Evolutionary conservation across 2,797 vertebrate species (phyloP), one percentile per base, ranked within the genome.

Genomic region (Dendrocincla fuliginosa): DNA sequence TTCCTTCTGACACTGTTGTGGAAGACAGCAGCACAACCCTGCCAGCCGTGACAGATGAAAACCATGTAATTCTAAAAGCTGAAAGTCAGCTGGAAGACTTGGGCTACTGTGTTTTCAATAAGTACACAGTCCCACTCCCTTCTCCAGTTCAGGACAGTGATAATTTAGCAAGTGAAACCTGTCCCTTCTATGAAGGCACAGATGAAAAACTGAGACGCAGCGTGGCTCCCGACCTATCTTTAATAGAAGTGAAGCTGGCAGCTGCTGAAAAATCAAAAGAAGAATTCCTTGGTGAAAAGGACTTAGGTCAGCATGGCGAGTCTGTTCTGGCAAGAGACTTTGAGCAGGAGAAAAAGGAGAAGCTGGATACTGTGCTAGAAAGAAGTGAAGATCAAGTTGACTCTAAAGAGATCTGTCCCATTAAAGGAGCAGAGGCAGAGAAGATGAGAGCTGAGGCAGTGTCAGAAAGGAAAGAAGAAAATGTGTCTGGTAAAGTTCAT

Each of bases 31-130:
- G 97, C n/a, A 61, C 89, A 52, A 67, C 78, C 32, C 92, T 98
- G 87, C 90, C 96, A 32, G 89, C 97, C 33, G 77, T 97, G 46
- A 89, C 96, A 11, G 98, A 98, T 57, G 98, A 98, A 78, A 98
- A 97, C 84, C 98, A 98, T 0, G 74, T 97, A 49, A 94, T 97
- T 32, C 96, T 97, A 49, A 98, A 98, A 97, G 98, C 98, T 65
- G 99, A 99, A 57, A 99, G 99, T 94, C 99, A 99, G 74, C 94
- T 99, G 13, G 99, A 99, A 97, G 99, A 99, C 85, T 97, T 99
- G 96, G 99, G 99, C 70, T 99, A 99, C 95, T 99, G 99, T 97
- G 99, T 99, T 93, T 99, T 99, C 94, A 99, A 99, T 97, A 99
- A 99, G 95, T 99, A 99, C 97, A 99, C 99, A 10, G 99, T 99